Base-by-base conservation (phyloP, 2,888 invertebrate species). In the Mantis religiosa region DNA sequence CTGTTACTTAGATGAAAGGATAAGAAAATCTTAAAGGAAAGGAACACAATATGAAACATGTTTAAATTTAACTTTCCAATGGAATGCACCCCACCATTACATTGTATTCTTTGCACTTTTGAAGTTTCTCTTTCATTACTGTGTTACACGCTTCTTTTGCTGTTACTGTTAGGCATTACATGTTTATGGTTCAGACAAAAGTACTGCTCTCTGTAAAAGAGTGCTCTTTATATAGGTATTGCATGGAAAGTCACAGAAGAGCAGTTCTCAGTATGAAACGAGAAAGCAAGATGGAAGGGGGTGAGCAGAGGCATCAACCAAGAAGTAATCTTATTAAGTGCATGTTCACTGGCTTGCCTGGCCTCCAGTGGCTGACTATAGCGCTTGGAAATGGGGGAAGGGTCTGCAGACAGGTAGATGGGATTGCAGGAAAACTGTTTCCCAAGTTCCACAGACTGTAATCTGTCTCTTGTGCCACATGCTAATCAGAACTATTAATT, bases 271-370 rank as follows among this genome's bases (percentile, higher is more conserved):
- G 87, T 87, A 30, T 87, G 87, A 87, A 84, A 88, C 15, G 84
- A 83, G 83, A 83, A 82, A 28, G 30, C 54, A n/a, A n/a, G 82
- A 41, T 27, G 84, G 54, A 20, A 8, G 15, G 54, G 25, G 54
- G 20, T 71, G 25, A 71, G 54, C 8, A 71, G 54, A 71, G 54
- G 54, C 54, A 71, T 71, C 54, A 71, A 71, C 54, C 54, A 71
- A 71, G 54, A 71, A 71, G 71, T 88, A 88, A 88, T 84, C 84
- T 88, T 82, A 87, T 88, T 88, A 88, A 88, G 88, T 41, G 84
- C 71, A 88, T 88, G 83, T 83, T 83, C 27, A 30, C 88, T 28
- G 27, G 47, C 87, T 87, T 54, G 54, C 28, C 7, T 54, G 15
- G 54, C 34, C 28, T n/a, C 27, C 47, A 28, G 28, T 85, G 71